These are phyloP conservation scores for Xestia ashworthii DNA, from an alignment of 2,888 invertebrate genomes.

Conservation along the genomic window DNA sequence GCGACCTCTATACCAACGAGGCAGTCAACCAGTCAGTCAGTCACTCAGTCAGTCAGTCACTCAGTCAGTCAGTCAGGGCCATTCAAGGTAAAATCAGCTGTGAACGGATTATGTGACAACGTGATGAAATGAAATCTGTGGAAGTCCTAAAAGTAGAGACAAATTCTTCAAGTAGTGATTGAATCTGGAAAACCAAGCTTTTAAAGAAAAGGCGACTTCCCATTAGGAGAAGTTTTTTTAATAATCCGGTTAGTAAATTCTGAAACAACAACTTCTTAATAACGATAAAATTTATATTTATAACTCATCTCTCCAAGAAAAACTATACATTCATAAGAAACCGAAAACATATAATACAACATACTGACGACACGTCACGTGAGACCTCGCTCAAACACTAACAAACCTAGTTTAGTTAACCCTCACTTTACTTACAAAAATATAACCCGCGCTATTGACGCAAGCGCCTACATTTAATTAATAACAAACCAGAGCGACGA, in stretches of 20 bases:
- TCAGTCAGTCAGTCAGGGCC: too few species aligned
- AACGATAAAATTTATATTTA: not conserved
- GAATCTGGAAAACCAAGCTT: not conserved
- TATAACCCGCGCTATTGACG: conserved; percentile 49
- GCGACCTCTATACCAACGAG: too few species aligned
- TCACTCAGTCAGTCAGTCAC: too few species aligned
- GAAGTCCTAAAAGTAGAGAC: not conserved
- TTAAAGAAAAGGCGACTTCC: not conserved
- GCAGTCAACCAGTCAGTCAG: too few species aligned
- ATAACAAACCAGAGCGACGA: conserved; percentile 46
- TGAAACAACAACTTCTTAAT: not conserved
- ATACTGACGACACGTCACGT: conserved; percentile 3
- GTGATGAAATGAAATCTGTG: not conserved
- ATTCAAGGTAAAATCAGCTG: not conserved
- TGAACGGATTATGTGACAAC: not conserved
- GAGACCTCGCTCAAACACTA: conserved; percentile 28
- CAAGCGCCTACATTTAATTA: conserved; percentile 40
- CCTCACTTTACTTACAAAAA: conserved; percentile 37
- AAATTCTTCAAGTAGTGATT: not conserved
- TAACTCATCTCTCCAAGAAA: not conserved
- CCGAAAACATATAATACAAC: not conserved
- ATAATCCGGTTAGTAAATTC: not conserved
- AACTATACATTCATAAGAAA: not conserved
- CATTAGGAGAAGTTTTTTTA: not conserved
- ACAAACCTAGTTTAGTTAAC: conserved; percentile 51